A percentile compares a stretch with the other conserved stretches of the same genome.
Evolutionary conservation across 64 coral and sea anemone genomes (phyloP).

Genomic region (Montipora efflorescens): DNA sequence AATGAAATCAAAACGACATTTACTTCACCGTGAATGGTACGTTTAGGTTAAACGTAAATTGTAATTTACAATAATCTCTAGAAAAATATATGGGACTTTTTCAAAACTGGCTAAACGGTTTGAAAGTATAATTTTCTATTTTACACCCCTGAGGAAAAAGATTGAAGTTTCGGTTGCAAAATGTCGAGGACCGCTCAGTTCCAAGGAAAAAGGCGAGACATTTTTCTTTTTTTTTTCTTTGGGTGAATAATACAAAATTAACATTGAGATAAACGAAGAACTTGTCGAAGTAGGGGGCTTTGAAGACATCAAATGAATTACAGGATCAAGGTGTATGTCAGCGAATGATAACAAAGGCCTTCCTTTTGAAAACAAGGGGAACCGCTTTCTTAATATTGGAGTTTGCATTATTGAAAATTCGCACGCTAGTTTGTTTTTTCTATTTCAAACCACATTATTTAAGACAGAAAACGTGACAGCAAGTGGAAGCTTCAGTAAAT

Average conservation of each 20-base stretch:
- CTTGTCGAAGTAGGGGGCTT: not conserved
- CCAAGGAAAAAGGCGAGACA: not conserved
- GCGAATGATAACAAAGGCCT: slow-evolving; percentile 43
- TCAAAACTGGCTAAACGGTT: too few species aligned
- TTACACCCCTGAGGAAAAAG: not conserved
- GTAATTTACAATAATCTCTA: slow-evolving; percentile 36
- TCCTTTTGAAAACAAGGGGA: slow-evolving; percentile 22
- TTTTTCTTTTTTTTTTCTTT: not conserved
- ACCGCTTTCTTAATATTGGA: not conserved
- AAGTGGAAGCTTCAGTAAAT: not conserved
- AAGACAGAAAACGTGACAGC: not conserved
- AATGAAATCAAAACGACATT: not conserved
- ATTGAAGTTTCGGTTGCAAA: not conserved
- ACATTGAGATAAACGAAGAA: not conserved
- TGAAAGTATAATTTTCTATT: not conserved
- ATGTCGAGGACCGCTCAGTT: not conserved
- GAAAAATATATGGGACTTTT: not conserved
- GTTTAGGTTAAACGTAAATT: slow-evolving; percentile 4
- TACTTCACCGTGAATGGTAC: slow-evolving; percentile 14
- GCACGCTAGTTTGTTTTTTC: not conserved
- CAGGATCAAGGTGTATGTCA: slow-evolving; percentile 51
- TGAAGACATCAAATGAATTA: not conserved
- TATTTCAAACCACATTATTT: not conserved
- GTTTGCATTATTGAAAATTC: not conserved
- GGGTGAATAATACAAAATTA: not conserved